phyloP scores from a whole-genome alignment of 92 coral and sea anemone species.

The Palythoa grandiflora region DNA sequence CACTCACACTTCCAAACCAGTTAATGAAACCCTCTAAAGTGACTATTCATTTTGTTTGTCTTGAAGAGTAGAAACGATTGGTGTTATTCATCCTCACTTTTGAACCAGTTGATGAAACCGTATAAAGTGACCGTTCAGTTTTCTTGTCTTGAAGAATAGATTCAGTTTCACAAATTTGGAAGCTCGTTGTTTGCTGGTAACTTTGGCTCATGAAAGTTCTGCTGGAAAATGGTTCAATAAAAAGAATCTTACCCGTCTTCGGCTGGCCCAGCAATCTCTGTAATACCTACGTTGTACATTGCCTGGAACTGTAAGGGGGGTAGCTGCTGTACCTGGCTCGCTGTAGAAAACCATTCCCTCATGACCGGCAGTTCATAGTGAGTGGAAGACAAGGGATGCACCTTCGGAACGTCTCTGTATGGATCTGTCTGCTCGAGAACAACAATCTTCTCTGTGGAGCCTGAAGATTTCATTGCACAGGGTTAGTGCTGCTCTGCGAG shows the following conservation, averaged over 20 bases:
- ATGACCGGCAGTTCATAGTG: slow-evolving; percentile 91
- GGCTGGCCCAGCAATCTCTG: slow-evolving; percentile 70
- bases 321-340: slow-evolving; percentile 76
- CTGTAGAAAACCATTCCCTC: slow-evolving; percentile 86
- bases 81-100: no score
- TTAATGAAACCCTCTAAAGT: no score
- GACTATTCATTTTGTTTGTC: no score
- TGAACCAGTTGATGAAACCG: no score
- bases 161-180: no score
- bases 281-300: slow-evolving; percentile 83
- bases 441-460: slow-evolving; percentile 80
- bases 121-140: no score
- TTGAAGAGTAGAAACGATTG: no score
- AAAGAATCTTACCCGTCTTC: slow-evolving; percentile 49
- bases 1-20: no score
- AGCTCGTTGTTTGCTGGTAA: no score
- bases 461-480: background rate
- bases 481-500: no score
- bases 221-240: background rate
- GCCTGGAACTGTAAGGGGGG: slow-evolving; percentile 91
- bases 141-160: no score
- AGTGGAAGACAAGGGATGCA: slow-evolving; percentile 66
- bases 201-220: no score
- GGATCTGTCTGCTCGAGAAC: slow-evolving; percentile 87
- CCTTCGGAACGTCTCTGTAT: slow-evolving; percentile 79